Conservation (phyloP, 2,113 vertebrate species). For the Pollachius pollachius region DNA sequence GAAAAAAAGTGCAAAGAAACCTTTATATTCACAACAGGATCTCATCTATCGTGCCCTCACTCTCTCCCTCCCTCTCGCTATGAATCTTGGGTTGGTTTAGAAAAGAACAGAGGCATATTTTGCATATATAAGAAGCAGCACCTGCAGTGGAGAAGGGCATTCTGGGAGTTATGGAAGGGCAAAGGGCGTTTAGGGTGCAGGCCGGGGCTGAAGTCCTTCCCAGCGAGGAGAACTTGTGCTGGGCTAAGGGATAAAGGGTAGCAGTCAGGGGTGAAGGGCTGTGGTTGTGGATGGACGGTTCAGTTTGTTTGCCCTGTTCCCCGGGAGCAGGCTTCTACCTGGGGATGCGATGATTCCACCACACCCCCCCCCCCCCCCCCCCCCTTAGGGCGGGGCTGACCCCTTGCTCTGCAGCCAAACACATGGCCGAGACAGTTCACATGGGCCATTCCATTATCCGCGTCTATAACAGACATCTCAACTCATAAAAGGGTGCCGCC, state of each 20-base stretch:
- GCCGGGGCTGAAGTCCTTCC: constrained; percentile 25
- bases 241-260: constrained; percentile 34
- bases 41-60: not conserved
- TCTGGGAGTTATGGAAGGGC: constrained; percentile 28
- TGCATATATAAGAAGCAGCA: constrained; percentile 83
- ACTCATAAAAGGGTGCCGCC: constrained; percentile 3
- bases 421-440: constrained; percentile 45
- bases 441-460: constrained; percentile 37
- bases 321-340: constrained; percentile 40
- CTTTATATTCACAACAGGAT: constrained; percentile 44
- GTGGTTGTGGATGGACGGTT: constrained; percentile 29
- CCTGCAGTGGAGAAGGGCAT: constrained; percentile 67
- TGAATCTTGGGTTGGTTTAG: constrained; percentile 55
- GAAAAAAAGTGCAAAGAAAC: constrained; percentile 63
- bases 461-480: constrained; percentile 50
- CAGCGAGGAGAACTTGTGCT: constrained; percentile 28
- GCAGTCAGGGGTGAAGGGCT: not conserved
- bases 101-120: constrained; percentile 69
- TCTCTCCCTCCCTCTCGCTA: constrained; percentile 33
- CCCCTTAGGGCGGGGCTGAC: constrained; percentile 35
- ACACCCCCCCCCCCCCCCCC: constrained; percentile 34
- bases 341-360: constrained; percentile 25
- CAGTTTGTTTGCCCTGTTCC: constrained; percentile 33
- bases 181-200: constrained; percentile 1
- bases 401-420: constrained; percentile 52